Evolutionary conservation across 1,140 invertebrate species (phyloP).

Genomic region (Eriocheir sinensis): DNA sequence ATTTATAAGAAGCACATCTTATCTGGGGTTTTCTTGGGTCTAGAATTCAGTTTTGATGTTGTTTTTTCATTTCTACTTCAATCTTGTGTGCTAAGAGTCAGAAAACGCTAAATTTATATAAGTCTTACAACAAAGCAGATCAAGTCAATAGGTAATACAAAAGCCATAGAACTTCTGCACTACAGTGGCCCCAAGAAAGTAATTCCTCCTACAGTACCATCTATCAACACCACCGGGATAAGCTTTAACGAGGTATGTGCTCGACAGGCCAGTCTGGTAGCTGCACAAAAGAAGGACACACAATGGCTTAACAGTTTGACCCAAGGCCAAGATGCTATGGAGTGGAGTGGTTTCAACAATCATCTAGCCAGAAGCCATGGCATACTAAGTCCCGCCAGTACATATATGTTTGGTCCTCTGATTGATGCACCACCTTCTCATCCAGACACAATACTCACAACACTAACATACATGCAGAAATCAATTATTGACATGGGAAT

Average conservation of each 20-base stretch:
- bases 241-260: background rate
- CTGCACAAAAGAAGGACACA: background rate
- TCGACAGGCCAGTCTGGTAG: background rate
- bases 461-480: background rate
- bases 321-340: background rate
- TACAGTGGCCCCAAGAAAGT: background rate
- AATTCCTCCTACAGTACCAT: background rate
- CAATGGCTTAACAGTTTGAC: constrained; percentile 8
- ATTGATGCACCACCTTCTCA: background rate
- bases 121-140: background rate
- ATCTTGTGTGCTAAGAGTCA: too few species aligned
- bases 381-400: background rate
- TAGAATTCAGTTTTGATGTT: too few species aligned
- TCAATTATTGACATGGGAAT: background rate
- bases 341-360: constrained; percentile 12
- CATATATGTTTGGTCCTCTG: background rate
- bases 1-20: too few species aligned
- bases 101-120: too few species aligned
- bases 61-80: too few species aligned
- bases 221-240: background rate
- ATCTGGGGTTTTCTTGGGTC: too few species aligned
- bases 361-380: background rate
- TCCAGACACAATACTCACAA: background rate
- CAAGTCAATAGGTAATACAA: background rate
- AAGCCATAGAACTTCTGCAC: background rate